phyloP scores from a whole-genome alignment of 1,140 invertebrate genomes.

The Temnothorax nylanderi region DNA sequence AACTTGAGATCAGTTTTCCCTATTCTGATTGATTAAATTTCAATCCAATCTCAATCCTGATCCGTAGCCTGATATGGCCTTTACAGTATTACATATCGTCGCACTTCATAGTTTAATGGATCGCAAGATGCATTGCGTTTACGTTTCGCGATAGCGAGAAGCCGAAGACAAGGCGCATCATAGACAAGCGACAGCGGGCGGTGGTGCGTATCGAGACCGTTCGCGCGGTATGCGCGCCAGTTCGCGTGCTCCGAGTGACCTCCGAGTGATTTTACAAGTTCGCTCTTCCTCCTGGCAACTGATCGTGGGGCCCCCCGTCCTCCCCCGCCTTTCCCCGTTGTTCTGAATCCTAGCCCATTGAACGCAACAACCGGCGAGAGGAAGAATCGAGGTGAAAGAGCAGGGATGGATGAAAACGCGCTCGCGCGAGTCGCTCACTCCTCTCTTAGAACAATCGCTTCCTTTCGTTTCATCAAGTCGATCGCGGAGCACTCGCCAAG shows the following conservation, averaged over 20 bases:
- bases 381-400: slow-evolving; percentile 33
- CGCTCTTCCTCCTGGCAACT: slow-evolving; percentile 55
- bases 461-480: slow-evolving; percentile 67
- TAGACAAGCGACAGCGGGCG: slow-evolving; percentile 39
- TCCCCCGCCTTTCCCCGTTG: slow-evolving; percentile 35
- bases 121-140: slow-evolving; percentile 6
- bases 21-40: too few species aligned
- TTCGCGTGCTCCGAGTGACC: slow-evolving; percentile 57
- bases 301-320: background rate
- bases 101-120: slow-evolving; percentile 24
- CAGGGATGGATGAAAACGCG: slow-evolving; percentile 39
- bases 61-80: too few species aligned
- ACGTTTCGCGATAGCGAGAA: slow-evolving; percentile 21
- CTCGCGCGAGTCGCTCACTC: slow-evolving; percentile 61
- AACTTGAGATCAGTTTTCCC: too few species aligned
- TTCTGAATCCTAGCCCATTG: slow-evolving; percentile 39
- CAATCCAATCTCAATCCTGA: too few species aligned
- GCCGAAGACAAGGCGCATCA: slow-evolving; percentile 42
- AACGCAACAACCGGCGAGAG: background rate
- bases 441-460: slow-evolving; percentile 70
- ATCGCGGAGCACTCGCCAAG: slow-evolving; percentile 50
- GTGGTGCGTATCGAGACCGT: slow-evolving; percentile 49
- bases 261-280: slow-evolving; percentile 60
- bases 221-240: slow-evolving; percentile 47
- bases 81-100: background rate